phyloP scores from a whole-genome alignment of 2,888 invertebrate species.

The Sussaba pulchella region DNA sequence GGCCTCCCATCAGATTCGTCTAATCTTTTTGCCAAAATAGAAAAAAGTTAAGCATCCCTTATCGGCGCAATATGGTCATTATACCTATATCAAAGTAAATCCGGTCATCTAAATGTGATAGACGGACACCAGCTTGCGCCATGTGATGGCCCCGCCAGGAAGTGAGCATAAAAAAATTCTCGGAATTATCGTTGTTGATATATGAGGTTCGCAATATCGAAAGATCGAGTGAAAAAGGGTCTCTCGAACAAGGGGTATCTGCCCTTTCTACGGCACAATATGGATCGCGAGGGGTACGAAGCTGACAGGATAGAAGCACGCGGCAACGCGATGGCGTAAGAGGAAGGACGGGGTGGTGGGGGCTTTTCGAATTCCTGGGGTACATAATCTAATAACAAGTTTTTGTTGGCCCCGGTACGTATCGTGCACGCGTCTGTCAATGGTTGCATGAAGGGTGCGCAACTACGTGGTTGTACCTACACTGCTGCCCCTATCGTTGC shows the following conservation, averaged over 20 bases:
- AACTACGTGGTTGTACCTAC: slow-evolving; percentile 3
- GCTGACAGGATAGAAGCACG: slow-evolving; percentile 21
- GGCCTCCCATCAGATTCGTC: too few species aligned
- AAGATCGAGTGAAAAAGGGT: slow-evolving; percentile 62
- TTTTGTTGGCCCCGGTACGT: slow-evolving; percentile 79
- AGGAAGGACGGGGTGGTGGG: slow-evolving; percentile 29
- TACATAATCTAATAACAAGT: slow-evolving; percentile 83
- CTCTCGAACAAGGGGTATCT: slow-evolving; percentile 11
- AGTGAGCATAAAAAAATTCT: slow-evolving; percentile 33
- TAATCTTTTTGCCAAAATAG: slow-evolving; percentile 1
- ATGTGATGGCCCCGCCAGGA: background rate
- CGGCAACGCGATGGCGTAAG: slow-evolving; percentile 19
- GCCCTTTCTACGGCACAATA: background rate
- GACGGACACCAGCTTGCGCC: slow-evolving; percentile 16
- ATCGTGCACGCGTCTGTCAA: slow-evolving; percentile 79
- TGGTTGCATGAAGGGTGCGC: slow-evolving; percentile 72
- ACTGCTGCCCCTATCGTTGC: background rate
- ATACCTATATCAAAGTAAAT: slow-evolving; percentile 59
- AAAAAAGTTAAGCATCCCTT: slow-evolving; percentile 28
- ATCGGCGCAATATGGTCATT: slow-evolving; percentile 36
- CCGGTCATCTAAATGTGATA: slow-evolving; percentile 58
- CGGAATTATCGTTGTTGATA: slow-evolving; percentile 36
- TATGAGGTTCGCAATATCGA: slow-evolving; percentile 62
- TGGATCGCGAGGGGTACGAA: slow-evolving; percentile 12
- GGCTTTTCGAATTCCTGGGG: slow-evolving; percentile 68